Base-by-base conservation (phyloP, 2,888 invertebrate genomes). In the Allophyes oxyacanthae region DNA sequence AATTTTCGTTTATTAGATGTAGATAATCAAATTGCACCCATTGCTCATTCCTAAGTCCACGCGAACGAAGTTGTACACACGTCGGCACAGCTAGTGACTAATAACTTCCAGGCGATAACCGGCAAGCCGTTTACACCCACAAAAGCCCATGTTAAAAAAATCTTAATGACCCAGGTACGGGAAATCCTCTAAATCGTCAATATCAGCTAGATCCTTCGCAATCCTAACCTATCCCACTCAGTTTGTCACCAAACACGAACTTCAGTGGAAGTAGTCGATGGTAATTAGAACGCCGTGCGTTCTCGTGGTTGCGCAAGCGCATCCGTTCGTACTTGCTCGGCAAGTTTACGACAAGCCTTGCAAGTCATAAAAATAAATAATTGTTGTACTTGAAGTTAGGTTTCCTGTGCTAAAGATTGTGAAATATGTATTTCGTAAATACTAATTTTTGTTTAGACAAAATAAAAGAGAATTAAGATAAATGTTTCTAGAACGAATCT, bases 291-390 rank as follows among this genome's bases (percentile, higher is more conserved):
- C 76, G 74, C 71, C 77, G 60, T 59, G 65, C 59, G 51, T 44
- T 55, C 58, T 59, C 61, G 51, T 58, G 55, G 55, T 81, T 82
- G 80, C 82, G 78, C 78, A 80, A 81, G 55, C 66, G 74, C 81
- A 76, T 81, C 82, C 82, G 78, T 64, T 56, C 38, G 9, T 46
- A 41, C 40, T 52, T 37, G 50, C 54, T 37, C 36, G 42, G 44
- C 54, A 28, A 53, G 44, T 49, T 36, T 55, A 56, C 57, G 43
- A 44, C 64, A 45, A 60, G 55, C 28, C 45, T 65, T 72, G 36
- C 41, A 55, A 20, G 48, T 60, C 51, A 37, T 66, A 51, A 67
- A 67, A 66, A 55, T 2, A 41, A 9, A 33, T 50, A 51, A 64
- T 48, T 59, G 34, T 40, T 54, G 34, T 48, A 49, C 51, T 60